Conservation (phyloP, 37 sponge, comb jelly and placozoan species). For the Amphimedon queenslandica region DNA sequence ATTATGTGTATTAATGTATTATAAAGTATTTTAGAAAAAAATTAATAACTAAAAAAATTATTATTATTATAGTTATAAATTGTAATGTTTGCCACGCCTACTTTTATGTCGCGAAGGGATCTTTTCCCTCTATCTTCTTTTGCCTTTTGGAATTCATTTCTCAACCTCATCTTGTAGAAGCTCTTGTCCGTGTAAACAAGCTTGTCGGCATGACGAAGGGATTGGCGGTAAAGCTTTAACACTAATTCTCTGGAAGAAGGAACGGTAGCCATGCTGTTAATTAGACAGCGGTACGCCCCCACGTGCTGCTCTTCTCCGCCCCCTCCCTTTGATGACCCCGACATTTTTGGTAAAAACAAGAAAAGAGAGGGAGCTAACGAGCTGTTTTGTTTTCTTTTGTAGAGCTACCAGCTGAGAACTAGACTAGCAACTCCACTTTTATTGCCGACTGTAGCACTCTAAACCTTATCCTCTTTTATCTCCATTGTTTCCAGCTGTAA, state of each 20-base stretch:
- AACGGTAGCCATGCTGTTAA: too few relatives aligned
- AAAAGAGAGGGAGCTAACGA: too few relatives aligned
- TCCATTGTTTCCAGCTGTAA: too few relatives aligned
- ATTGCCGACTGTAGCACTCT: too few relatives aligned
- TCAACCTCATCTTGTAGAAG: constrained; percentile 27
- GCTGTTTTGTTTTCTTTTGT: too few relatives aligned
- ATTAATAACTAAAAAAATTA: neutral
- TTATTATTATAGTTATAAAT: neutral
- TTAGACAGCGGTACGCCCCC: too few relatives aligned
- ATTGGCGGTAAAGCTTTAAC: constrained; percentile 28
- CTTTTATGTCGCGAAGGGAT: constrained; percentile 38
- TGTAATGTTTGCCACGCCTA: neutral
- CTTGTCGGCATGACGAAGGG: constrained; percentile 8
- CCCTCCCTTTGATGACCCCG: too few relatives aligned
- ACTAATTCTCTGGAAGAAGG: constrained; percentile 5
- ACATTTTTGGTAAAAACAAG: too few relatives aligned
- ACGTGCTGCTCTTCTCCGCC: too few relatives aligned
- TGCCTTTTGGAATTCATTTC: constrained; percentile 29
- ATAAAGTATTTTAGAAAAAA: neutral
- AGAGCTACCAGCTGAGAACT: too few relatives aligned
- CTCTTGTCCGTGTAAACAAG: constrained; percentile 32
- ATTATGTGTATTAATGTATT: neutral
- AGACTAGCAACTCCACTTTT: too few relatives aligned
- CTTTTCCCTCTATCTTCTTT: neutral
- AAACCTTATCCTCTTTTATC: too few relatives aligned